phyloP scores from a whole-genome alignment of 2,797 vertebrate species.

The Ceryle rudis region DNA sequence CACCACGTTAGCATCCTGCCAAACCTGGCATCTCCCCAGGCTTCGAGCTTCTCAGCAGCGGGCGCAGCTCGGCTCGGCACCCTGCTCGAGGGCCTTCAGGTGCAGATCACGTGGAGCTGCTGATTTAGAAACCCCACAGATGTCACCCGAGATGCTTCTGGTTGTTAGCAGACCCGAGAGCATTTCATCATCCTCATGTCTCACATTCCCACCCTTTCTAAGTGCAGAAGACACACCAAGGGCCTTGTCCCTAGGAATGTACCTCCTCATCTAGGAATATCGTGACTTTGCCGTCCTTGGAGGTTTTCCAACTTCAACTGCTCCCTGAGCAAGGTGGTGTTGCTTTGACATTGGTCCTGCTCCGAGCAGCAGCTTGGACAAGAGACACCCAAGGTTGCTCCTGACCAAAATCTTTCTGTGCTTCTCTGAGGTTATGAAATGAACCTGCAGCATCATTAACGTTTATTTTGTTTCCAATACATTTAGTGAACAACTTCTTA shows the following conservation, averaged over 20 bases:
- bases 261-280: neutral
- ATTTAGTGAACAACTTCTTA: neutral
- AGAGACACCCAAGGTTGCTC: neutral
- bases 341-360: neutral
- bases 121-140: neutral
- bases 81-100: neutral
- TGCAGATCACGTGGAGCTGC: neutral
- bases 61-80: accelerated
- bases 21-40: neutral
- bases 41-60: accelerated
- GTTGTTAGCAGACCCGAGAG: neutral
- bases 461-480: neutral
- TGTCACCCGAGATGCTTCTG: neutral
- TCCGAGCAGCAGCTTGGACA: neutral
- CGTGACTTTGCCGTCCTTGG: neutral
- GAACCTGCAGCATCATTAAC: neutral
- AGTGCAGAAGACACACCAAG: accelerated
- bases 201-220: neutral
- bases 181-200: neutral
- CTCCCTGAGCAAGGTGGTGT: neutral
- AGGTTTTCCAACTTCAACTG: neutral
- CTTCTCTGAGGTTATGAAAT: neutral
- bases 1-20: neutral
- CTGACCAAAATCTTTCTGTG: neutral
- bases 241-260: neutral